phyloP scores from a whole-genome alignment of 2,113 vertebrate genomes.

The Aythya baeri region DNA sequence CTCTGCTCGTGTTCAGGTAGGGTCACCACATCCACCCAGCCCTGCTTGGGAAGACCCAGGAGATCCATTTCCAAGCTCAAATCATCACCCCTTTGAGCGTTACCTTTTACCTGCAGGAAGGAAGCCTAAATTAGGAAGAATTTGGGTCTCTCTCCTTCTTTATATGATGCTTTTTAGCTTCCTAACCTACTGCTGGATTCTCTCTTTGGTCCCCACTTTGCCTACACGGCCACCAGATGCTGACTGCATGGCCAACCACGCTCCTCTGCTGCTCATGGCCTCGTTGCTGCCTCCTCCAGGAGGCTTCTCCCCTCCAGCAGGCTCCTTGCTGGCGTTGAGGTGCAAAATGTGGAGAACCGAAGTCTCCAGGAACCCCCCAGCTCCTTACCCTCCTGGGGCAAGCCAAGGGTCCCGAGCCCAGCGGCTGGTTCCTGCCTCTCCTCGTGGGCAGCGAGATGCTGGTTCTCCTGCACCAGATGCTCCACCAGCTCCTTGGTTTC shows the following conservation, averaged over 20 bases:
- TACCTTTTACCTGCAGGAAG: not conserved
- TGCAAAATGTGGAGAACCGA: not conserved
- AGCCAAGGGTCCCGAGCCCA: not conserved
- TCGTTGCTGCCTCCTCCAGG: not conserved
- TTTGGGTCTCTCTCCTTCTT: not conserved
- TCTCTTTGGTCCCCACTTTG: not conserved
- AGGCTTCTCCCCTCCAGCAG: not conserved
- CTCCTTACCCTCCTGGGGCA: not conserved
- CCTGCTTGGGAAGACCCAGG: not conserved
- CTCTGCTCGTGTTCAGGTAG: fast-evolving
- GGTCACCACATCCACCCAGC: not conserved
- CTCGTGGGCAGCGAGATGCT: fast-evolving
- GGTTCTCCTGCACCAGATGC: not conserved
- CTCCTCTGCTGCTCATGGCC: not conserved
- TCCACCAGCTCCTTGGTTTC: not conserved
- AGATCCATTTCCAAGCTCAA: not conserved
- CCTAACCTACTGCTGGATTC: not conserved
- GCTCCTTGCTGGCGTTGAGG: not conserved
- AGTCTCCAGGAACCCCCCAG: not conserved
- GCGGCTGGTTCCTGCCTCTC: not conserved
- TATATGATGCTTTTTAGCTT: not conserved
- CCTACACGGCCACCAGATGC: not conserved
- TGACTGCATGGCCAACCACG: not conserved
- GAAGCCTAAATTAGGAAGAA: not conserved
- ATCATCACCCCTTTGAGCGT: not conserved